These are phyloP conservation scores for Polydrusus cervinus DNA, from an alignment of 2,888 invertebrate species.

Conservation along the genomic window DNA sequence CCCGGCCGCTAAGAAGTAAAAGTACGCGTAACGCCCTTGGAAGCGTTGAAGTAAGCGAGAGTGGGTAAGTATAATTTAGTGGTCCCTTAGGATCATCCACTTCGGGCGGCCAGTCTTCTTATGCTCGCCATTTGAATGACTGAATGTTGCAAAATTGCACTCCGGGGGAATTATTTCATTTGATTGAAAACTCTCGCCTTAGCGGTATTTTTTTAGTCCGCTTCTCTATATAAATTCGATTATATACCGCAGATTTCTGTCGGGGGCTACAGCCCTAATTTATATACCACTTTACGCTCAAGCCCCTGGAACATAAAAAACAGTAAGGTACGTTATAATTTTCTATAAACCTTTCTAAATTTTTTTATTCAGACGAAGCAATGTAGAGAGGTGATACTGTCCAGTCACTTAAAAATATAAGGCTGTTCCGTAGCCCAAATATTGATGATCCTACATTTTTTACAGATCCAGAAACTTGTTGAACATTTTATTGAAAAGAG, in stretches of 20 bases:
- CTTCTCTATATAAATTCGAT: conserved; percentile 71
- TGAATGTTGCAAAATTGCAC: conserved; percentile 80
- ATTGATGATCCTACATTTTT: no score
- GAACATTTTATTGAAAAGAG: no score
- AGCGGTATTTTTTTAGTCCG: conserved; percentile 68
- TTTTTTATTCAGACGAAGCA: background rate
- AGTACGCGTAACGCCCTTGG: conserved; percentile 64
- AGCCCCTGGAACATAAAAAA: conserved; percentile 24
- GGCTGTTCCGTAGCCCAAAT: no score
- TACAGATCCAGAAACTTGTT: no score
- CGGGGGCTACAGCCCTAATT: conserved; percentile 59
- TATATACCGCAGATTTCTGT: conserved; percentile 72
- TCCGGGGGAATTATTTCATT: conserved; percentile 84
- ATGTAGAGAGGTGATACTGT: background rate
- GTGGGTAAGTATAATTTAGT: conserved; percentile 72
- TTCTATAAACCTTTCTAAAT: conserved; percentile 23
- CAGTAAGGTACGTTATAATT: conserved; percentile 26
- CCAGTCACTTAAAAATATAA: no score
- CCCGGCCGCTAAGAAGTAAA: background rate
- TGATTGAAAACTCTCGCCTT: conserved; percentile 76
- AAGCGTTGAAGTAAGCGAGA: conserved; percentile 71
- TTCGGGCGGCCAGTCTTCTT: conserved; percentile 66
- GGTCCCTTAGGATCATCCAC: conserved; percentile 68
- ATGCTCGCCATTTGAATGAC: conserved; percentile 70
- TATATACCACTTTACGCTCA: conserved; percentile 46